Evolutionary conservation across 2,888 invertebrate genomes (phyloP).

Genomic region (Agrochola litura): DNA sequence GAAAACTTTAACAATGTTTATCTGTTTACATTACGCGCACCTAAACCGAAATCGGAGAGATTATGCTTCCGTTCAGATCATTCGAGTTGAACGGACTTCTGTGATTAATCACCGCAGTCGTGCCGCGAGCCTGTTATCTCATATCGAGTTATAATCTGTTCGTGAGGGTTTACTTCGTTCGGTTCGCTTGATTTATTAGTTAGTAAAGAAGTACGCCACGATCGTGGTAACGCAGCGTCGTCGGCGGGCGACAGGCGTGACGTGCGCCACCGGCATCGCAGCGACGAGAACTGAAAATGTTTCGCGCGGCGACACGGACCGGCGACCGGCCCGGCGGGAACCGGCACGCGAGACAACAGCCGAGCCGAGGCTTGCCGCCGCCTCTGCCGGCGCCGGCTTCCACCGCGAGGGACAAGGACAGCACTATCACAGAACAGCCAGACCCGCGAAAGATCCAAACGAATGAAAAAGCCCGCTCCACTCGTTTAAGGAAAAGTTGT

Average conservation of each 20-base stretch:
- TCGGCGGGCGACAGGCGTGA: slow-evolving; percentile 75
- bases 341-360: slow-evolving; percentile 78
- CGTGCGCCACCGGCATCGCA: slow-evolving; percentile 87
- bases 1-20: slow-evolving; percentile 85
- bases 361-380: slow-evolving; percentile 73
- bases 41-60: slow-evolving; percentile 81
- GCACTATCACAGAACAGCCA: slow-evolving; percentile 69
- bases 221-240: slow-evolving; percentile 79
- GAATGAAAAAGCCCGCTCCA: slow-evolving; percentile 82
- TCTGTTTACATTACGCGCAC: slow-evolving; percentile 85
- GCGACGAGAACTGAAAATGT: slow-evolving; percentile 82
- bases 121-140: slow-evolving; percentile 83
- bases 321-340: slow-evolving; percentile 74
- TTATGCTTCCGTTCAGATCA: slow-evolving; percentile 80
- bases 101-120: slow-evolving; percentile 84
- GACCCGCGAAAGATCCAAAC: slow-evolving; percentile 77
- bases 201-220: slow-evolving; percentile 83
- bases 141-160: slow-evolving; percentile 86
- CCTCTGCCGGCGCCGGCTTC: slow-evolving; percentile 69
- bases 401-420: slow-evolving; percentile 80
- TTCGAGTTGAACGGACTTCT: slow-evolving; percentile 78
- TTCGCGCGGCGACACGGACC: slow-evolving; percentile 68
- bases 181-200: slow-evolving; percentile 86
- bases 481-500: slow-evolving; percentile 87
- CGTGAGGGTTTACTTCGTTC: slow-evolving; percentile 83